Base-by-base conservation (phyloP, 2,797 vertebrate genomes). In the Coilia nasus region DNA sequence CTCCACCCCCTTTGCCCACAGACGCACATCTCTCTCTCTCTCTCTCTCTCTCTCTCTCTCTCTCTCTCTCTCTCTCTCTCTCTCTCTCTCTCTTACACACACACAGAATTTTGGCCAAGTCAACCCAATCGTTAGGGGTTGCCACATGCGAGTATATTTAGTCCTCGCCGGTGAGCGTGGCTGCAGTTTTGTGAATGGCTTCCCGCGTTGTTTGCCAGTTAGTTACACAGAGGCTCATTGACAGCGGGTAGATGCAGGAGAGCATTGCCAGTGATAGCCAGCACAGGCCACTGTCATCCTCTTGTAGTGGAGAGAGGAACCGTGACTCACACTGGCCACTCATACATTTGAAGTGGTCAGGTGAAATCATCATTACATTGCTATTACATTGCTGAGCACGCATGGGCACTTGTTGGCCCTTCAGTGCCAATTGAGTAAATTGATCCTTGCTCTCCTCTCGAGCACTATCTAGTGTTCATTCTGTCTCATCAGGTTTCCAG, bases 71-170 rank as follows among this genome's bases (percentile, higher is more conserved):
- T 23, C 82, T 15, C n/a, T 47, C 35, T 28, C 85, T 28, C 46
- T 28, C 67, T 75, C 44, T 17, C 50, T 11, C 62, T 44, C 15
- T 57, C 84, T n/a, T 84, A 60, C 60, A 85, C 56, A 81, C 62
- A 87, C 82, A 81, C 82, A 85, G 19, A 89, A 86, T 83, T 85
- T 89, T 93, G 92, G 88, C 92, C 89, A 83, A 81, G 83, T 90
- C 87, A 92, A 93, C 90, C 91, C 88, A 91, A 90, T 92, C 91
- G 88, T 93, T 94, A 93, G 89, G 88, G 93, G 92, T 78, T 91
- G 90, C 89, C 92, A 91, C 91, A 91, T 91, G 87, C 83, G 92
- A 87, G 89, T 91, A 92, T 91, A 88, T 92, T 91, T 91, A 91
- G 85, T 87, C 85, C 87, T 85, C 88, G 84, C 87, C 60, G 84